Conservation (phyloP, 2,888 invertebrate genomes). For the Catotricha subobsoleta region DNA sequence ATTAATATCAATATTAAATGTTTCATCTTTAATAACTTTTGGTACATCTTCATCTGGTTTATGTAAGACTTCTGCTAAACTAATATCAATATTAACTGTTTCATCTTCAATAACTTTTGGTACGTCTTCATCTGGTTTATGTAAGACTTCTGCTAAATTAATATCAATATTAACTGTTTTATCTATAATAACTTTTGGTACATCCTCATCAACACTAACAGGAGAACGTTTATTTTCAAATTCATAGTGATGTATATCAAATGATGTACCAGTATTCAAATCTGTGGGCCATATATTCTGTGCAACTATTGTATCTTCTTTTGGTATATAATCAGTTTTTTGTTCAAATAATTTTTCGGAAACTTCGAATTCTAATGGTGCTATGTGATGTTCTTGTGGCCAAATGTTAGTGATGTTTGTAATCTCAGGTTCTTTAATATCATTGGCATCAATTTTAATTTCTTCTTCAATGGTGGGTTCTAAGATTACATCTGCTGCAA, state of each 20-base stretch:
- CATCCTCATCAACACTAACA: background rate
- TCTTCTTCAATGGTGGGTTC: background rate
- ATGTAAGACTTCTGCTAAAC: background rate
- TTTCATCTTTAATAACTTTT: background rate
- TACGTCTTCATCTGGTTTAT: background rate
- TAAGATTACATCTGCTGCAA: conserved; percentile 10
- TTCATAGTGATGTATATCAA: conserved; percentile 20
- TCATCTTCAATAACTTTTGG: background rate
- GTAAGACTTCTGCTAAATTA: background rate
- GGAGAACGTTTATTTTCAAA: conserved; percentile 16
- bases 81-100: background rate
- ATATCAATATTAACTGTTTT: background rate
- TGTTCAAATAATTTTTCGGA: conserved; percentile 11
- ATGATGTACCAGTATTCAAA: conserved; percentile 21
- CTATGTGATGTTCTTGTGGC: conserved; percentile 19
- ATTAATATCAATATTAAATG: background rate
- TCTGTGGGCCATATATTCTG: conserved; percentile 23
- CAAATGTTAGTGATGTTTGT: conserved; percentile 24
- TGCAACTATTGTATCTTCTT: conserved; percentile 4
- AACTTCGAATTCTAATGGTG: conserved; percentile 13
- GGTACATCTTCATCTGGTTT: background rate
- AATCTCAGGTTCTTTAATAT: conserved; percentile 4
- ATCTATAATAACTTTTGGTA: background rate
- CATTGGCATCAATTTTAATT: background rate
- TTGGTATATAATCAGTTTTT: background rate